Evolutionary conservation across 2,888 invertebrate species (phyloP), one percentile per base, ranked within the genome.

Genomic region (Drosophila setosimentum): DNA sequence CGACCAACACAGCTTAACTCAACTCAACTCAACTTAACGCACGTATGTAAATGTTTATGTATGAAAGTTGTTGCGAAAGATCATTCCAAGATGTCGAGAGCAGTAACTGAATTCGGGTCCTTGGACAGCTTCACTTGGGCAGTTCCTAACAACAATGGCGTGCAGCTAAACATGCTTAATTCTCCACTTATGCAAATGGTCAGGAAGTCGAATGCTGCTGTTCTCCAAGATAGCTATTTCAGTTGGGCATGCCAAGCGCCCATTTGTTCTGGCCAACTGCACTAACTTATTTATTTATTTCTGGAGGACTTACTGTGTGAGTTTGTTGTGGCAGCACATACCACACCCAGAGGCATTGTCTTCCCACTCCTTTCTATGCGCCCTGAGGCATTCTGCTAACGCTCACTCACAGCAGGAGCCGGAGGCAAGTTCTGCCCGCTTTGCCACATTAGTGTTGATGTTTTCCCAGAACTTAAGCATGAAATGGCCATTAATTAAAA

Each of bases 271-370:
- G 40, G 24, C 24, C 70, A 72, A 55, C 50, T 73, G 73, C 55
- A 73, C 54, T 57, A 55, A 58, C 58, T 73, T 54, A 58, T 54
- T 59, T 73, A 83, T 76, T 80, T 68, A 79, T 68, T 45, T 37
- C 37, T 27, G 18, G 62, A 53, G 60, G 63, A 80, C 80, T 83
- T 76, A 76, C 64, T 59, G 66, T 32, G 35, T 48, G 53, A 24
- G 48, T 48, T 58, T 53, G 24, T 29, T 33, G 45, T 37, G 40
- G 29, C 42, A 42, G 40, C 13, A 50, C 33, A 18, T 33, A 33
- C 33, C 65, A 37, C 27, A 27, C 29, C 30, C 30, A 33, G 45
- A 16, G 8, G 16, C 4, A 24, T 32, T 16, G 16, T 16, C 53
- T 21, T n/a, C 21, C 16, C 21, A 21, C 8, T 18, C 16, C 24